Conservation (phyloP, 2,888 invertebrate species). For the Griposia aprilina region DNA sequence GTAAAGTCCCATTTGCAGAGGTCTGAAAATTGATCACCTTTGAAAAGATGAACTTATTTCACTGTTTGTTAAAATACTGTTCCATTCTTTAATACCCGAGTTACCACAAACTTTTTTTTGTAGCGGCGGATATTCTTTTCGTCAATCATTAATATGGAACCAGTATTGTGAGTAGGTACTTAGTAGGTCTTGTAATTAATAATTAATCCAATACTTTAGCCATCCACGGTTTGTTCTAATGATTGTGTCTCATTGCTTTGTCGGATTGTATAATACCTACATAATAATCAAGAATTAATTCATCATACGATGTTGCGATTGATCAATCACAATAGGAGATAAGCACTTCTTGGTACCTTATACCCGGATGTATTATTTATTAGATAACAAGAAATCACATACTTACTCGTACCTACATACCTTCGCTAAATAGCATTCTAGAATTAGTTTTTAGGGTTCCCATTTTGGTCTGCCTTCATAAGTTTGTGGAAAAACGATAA, state of each 20-base stretch:
- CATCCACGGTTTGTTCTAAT: neutral
- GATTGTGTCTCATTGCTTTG: slow-evolving; percentile 3
- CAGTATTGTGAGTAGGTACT: neutral
- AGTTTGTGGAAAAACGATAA: neutral
- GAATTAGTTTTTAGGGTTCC: neutral
- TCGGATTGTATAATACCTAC: slow-evolving; percentile 15
- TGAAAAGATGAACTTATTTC: neutral
- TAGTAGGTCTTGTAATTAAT: neutral
- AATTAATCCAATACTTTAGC: slow-evolving; percentile 8
- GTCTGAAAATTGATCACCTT: neutral
- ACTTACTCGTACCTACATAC: neutral
- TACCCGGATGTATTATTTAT: slow-evolving; percentile 17
- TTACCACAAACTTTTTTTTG: neutral
- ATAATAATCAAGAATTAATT: slow-evolving; percentile 44
- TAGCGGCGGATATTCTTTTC: slow-evolving; percentile 1
- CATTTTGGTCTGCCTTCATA: neutral
- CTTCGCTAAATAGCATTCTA: slow-evolving; percentile 12
- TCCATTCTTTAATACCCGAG: neutral
- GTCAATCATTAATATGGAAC: slow-evolving; percentile 1
- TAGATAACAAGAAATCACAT: slow-evolving; percentile 23
- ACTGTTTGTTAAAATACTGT: neutral
- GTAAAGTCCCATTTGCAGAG: neutral
- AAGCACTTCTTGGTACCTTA: slow-evolving; percentile 15
- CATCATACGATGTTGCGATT: slow-evolving; percentile 25
- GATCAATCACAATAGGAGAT: slow-evolving; percentile 42